Percentiles rank a stretch among this genome's conserved stretches.
Conservation (phyloP, 1,140 invertebrate genomes). For the Calosoma granatense region DNA sequence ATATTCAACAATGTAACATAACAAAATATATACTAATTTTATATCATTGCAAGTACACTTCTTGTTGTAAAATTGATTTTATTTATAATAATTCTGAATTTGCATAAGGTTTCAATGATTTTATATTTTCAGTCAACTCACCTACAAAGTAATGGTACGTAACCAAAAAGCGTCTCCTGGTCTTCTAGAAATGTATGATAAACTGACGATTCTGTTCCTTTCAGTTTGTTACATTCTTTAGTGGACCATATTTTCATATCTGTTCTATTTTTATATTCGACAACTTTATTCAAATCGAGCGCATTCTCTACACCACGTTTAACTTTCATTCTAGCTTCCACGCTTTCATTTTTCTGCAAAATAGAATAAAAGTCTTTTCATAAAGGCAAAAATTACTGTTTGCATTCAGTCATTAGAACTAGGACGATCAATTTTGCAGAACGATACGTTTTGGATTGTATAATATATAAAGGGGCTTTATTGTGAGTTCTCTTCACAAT, state of each 20-base stretch:
- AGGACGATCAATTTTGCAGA: not conserved
- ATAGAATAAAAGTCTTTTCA: not conserved
- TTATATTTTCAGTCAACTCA: constrained; percentile 24
- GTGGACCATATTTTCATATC: constrained; percentile 47
- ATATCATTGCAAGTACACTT: too few relatives aligned
- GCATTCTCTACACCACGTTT: constrained; percentile 56
- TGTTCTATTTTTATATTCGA: constrained; percentile 47
- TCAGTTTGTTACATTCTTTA: constrained; percentile 52
- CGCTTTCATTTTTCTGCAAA: constrained; percentile 48
- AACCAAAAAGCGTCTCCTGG: constrained; percentile 48
- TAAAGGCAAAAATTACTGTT: not conserved
- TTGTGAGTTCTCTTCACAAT: too few relatives aligned
- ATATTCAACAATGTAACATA: too few relatives aligned
- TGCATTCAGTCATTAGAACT: not conserved
- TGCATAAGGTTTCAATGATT: not conserved
- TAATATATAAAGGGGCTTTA: too few relatives aligned
- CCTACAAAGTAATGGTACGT: constrained; percentile 56
- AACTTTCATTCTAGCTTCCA: constrained; percentile 51
- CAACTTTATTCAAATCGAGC: constrained; percentile 54
- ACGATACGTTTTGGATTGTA: too few relatives aligned
- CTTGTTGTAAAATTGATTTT: too few relatives aligned
- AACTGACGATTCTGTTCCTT: constrained; percentile 65
- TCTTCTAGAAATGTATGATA: constrained; percentile 57
- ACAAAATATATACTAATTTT: too few relatives aligned
- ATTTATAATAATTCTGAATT: not conserved